A percentile compares a stretch with the other conserved stretches of the same genome.
phyloP scores from a whole-genome alignment of 2,113 vertebrate genomes.

The Silurus glanis region DNA sequence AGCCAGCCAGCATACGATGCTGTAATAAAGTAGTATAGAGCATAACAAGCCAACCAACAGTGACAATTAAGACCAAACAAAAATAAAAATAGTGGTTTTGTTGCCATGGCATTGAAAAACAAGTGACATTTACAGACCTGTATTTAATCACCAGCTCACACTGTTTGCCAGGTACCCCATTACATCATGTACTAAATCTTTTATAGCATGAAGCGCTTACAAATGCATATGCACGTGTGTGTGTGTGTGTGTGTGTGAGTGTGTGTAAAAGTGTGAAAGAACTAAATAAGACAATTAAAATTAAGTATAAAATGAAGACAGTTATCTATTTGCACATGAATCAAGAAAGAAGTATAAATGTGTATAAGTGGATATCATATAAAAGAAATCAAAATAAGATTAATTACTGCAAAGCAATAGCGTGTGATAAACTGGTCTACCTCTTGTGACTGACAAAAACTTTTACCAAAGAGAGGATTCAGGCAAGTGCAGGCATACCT shows the following conservation, averaged over 20 bases:
- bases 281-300: neutral
- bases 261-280: slow-evolving; percentile 7
- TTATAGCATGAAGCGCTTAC: slow-evolving; percentile 23
- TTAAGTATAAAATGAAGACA: neutral
- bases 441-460: neutral
- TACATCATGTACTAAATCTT: slow-evolving; percentile 58
- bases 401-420: neutral
- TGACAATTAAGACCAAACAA: slow-evolving; percentile 56
- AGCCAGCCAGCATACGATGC: neutral
- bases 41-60: slow-evolving; percentile 33
- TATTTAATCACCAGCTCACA: slow-evolving; percentile 54
- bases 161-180: slow-evolving; percentile 54
- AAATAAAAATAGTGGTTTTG: slow-evolving; percentile 50
- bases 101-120: slow-evolving; percentile 54
- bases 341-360: slow-evolving; percentile 30
- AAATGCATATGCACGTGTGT: neutral
- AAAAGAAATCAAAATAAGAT: neutral
- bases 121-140: slow-evolving; percentile 58
- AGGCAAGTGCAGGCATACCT: slow-evolving; percentile 30
- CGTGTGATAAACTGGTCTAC: neutral
- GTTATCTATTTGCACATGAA: slow-evolving; percentile 29
- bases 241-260: slow-evolving; percentile 17
- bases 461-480: slow-evolving; percentile 8
- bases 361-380: neutral
- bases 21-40: slow-evolving; percentile 28